These are phyloP conservation scores for Eupleurogrammus muticus DNA, from an alignment of 2,797 vertebrate species.

Conservation along the genomic window DNA sequence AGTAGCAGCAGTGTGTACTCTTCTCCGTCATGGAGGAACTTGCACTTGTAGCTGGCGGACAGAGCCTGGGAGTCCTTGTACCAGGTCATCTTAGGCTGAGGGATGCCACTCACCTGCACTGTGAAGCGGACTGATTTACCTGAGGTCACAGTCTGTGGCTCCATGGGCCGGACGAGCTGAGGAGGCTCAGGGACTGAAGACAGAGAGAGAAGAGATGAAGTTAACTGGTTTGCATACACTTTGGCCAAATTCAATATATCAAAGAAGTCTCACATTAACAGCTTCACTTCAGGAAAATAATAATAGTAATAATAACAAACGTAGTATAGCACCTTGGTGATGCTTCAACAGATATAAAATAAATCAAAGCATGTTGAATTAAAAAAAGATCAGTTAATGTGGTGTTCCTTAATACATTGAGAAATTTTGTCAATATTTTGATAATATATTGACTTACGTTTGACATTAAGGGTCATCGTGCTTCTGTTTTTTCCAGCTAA, in stretches of 20 bases:
- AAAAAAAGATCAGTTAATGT: no score
- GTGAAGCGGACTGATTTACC: constrained; percentile 94
- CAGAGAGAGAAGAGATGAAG: not conserved
- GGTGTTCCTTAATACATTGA: no score
- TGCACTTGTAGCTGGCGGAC: constrained; percentile 91
- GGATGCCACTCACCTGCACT: constrained; percentile 89
- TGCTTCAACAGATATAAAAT: no score
- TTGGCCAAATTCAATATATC: no score
- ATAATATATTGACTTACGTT: constrained; percentile 87
- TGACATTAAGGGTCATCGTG: constrained; percentile 90
- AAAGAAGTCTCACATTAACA: no score
- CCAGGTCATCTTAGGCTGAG: constrained; percentile 93
- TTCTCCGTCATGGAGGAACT: constrained; percentile 92
- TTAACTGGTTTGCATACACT: no score
- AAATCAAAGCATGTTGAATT: no score
- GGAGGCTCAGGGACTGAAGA: constrained; percentile 92
- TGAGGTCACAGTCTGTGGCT: constrained; percentile 87
- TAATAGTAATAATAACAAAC: no score
- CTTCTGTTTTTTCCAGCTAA: constrained; percentile 92
- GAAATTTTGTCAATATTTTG: no score
- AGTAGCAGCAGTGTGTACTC: constrained; percentile 93
- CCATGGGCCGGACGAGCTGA: constrained; percentile 87
- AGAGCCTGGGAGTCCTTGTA: constrained; percentile 94
- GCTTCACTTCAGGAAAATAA: no score
- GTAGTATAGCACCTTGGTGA: no score